A percentile compares a stretch with the other conserved stretches of the same genome.
phyloP scores from a whole-genome alignment of 2,888 invertebrate species.

The Geotrupes spiniger region DNA sequence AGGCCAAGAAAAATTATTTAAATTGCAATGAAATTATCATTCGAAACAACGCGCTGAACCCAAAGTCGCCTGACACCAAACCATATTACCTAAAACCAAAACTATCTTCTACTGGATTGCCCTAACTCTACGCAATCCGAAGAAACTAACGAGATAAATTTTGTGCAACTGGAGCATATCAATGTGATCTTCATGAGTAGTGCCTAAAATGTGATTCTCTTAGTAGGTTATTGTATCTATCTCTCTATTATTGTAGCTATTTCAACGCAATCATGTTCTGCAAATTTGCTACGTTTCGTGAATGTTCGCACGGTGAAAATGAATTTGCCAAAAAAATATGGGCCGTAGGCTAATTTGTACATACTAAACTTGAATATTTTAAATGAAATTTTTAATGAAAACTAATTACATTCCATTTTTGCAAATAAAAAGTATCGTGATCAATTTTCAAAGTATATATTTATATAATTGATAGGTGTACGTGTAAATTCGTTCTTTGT shows the following conservation, averaged over 20 bases:
- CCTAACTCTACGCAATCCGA: no score
- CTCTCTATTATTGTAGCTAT: constrained; percentile 5
- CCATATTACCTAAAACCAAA: no score
- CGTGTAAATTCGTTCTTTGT: constrained; percentile 23
- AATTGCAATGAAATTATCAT: no score
- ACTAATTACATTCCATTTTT: constrained; percentile 29
- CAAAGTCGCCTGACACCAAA: no score
- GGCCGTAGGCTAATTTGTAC: neutral
- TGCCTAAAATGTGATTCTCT: constrained; percentile 47
- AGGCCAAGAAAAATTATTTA: no score
- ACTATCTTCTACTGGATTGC: no score
- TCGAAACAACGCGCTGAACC: no score
- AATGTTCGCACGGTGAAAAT: neutral
- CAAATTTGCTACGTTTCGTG: neutral
- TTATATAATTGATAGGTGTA: constrained; percentile 29
- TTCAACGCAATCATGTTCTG: constrained; percentile 15
- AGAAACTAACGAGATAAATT: neutral
- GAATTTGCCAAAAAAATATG: neutral
- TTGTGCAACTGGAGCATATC: constrained; percentile 45
- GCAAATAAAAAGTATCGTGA: constrained; percentile 33
- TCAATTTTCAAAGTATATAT: constrained; percentile 35
- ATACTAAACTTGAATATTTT: neutral
- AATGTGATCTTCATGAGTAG: constrained; percentile 52
- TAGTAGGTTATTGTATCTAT: constrained; percentile 12
- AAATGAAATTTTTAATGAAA: neutral